Evolutionary conservation across 2,113 vertebrate species (phyloP), one percentile per base, ranked within the genome.

Genomic region (Glaucomys volans): DNA sequence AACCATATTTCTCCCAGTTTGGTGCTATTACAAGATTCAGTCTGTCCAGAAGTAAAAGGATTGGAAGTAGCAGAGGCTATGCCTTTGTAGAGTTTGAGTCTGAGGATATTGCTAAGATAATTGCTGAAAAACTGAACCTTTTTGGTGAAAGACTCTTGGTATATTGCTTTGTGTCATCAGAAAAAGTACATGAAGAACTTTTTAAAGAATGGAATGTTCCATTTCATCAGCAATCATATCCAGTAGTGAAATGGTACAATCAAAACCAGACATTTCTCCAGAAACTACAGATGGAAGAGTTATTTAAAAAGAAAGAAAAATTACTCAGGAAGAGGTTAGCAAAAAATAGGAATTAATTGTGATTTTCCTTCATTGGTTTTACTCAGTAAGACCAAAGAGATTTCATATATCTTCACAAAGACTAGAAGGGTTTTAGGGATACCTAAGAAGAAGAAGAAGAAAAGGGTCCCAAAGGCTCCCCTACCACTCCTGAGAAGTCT

Each of bases 121-220:
- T 99, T 12, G 99, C 99, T 24, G 99, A 99, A 85, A 99, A 99
- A 0, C 99, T 99, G 99, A 99, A 99, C 94, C 18, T 99, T 8
- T 99, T 99, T 97, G 99, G 99, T 74, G 99, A 99, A 98, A 98
- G 99, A 44, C 98, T 99, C n/a, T 98, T 99, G 2, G 99, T 99
- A 96, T 99, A 99, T 98, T 97, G 98, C 35, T 85, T 99, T 59
- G 1, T 99, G 0, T 90, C 99, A 22, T 98, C 99, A 0, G 99
- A 99, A 90, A 99, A 99, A 92, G 98, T 99, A 7, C 99, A 99
- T 0, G 97, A 98, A 80, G 97, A 98, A 81, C 98, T 99, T 35
- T 99, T 99, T 90, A 98, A 97, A 0, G 98, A 98, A 57, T 98
- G 98, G 4, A 4, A 98, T 0, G 97, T 0, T 32, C 26, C 72